Evolutionary conservation across 2,113 vertebrate genomes (phyloP).

Genomic region (Hipposideros armiger): DNA sequence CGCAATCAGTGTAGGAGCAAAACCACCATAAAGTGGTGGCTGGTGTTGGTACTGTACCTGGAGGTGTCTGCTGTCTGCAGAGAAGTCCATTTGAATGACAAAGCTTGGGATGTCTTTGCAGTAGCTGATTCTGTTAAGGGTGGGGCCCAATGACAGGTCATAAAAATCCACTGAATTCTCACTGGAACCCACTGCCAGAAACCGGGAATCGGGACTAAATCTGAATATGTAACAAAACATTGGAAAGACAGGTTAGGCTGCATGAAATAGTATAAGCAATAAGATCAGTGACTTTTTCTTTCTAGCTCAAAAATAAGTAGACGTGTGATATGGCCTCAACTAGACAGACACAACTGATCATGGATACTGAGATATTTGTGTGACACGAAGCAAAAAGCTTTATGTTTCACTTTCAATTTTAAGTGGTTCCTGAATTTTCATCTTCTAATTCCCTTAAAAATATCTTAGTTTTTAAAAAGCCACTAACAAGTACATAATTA

Average conservation of each 20-base stretch:
- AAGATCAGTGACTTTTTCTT: not conserved
- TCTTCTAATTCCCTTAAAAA: constrained; percentile 32
- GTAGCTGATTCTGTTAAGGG: constrained; percentile 96
- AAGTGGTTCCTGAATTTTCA: not conserved
- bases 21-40: rapidly evolving
- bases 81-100: constrained; percentile 98
- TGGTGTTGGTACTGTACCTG: constrained; percentile 88
- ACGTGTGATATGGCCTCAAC: not conserved
- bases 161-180: constrained; percentile 99
- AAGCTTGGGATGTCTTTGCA: constrained; percentile 98
- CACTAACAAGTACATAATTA: not conserved
- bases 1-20: not conserved
- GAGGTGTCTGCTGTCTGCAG: constrained; percentile 93
- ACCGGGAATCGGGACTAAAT: constrained; percentile 96
- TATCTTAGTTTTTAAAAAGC: not conserved
- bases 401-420: not conserved
- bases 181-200: constrained; percentile 95
- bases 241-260: not conserved
- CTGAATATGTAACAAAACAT: constrained; percentile 82
- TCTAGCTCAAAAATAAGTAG: not conserved
- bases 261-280: not conserved
- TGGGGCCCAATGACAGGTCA: constrained; percentile 95
- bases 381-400: constrained; percentile 37
- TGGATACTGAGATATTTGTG: not conserved
- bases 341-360: not conserved